These are phyloP conservation scores for Psococerastis gibbosa DNA, from an alignment of 2,888 invertebrate genomes.

Conservation along the genomic window DNA sequence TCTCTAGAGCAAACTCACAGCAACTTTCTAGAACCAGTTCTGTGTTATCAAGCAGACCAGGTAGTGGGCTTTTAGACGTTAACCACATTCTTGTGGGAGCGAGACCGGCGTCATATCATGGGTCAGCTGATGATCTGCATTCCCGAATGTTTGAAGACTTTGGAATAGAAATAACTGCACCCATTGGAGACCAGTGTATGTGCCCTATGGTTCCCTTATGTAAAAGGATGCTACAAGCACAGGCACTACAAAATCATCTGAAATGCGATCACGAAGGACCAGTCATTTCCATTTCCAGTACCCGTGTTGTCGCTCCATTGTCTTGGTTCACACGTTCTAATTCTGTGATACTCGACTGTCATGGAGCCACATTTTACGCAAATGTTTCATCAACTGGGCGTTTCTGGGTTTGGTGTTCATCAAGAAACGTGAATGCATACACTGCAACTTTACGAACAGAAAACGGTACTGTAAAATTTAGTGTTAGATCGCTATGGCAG, in stretches of 20 bases:
- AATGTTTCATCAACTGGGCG: no score
- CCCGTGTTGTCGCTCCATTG: no score
- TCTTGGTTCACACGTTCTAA: no score
- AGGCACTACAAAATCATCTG: constrained; percentile 11
- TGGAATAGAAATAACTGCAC: constrained; percentile 12
- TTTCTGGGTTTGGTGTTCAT: no score
- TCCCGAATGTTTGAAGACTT: constrained; percentile 13
- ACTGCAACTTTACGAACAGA: no score
- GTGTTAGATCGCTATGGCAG: no score
- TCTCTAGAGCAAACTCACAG: constrained; percentile 11
- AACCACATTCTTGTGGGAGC: background rate
- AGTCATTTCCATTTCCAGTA: no score
- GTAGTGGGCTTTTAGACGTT: constrained; percentile 5
- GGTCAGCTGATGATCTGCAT: constrained; percentile 13
- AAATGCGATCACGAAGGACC: constrained; percentile 15
- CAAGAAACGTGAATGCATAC: no score
- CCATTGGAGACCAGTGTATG: constrained; percentile 12
- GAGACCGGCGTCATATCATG: constrained; percentile 12
- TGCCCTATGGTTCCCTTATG: constrained; percentile 12
- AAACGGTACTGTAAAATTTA: no score
- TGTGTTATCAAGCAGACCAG: background rate
- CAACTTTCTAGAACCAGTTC: background rate
- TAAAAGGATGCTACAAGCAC: constrained; percentile 1
- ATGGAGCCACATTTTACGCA: no score
- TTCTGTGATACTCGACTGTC: no score